Evolutionary conservation across 1,140 invertebrate genomes (phyloP).

Genomic region (Gerris buenoi): DNA sequence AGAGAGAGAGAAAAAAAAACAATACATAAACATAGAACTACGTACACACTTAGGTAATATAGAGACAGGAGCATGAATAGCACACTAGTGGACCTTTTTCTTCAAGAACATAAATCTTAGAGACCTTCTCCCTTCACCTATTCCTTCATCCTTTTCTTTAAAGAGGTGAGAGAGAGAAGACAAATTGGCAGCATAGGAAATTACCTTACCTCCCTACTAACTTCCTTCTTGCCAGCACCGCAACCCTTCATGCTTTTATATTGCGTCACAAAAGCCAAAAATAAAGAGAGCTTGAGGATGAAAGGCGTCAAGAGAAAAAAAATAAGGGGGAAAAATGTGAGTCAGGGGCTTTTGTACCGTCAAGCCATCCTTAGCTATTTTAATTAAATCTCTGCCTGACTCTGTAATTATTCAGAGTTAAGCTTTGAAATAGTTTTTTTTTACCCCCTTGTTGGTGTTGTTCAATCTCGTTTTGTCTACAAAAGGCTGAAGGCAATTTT

Average conservation of each 20-base stretch:
- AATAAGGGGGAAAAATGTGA: background rate
- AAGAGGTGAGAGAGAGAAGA: background rate
- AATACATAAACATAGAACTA: too few species aligned
- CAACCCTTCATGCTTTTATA: too few species aligned
- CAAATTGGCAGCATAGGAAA: background rate
- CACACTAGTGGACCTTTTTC: too few species aligned
- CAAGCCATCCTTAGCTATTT: background rate
- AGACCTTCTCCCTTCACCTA: background rate
- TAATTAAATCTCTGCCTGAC: background rate
- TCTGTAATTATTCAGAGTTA: background rate
- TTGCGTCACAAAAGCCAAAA: background rate
- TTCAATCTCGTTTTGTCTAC: too few species aligned
- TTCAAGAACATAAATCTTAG: background rate
- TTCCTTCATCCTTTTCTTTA: background rate
- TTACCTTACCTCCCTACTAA: background rate
- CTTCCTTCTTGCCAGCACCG: too few species aligned
- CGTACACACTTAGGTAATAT: too few species aligned
- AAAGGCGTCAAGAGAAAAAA: background rate
- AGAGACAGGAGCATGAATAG: too few species aligned
- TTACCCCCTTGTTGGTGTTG: too few species aligned
- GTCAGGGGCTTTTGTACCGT: background rate
- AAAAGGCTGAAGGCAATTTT: too few species aligned
- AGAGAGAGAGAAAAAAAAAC: too few species aligned
- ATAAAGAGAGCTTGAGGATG: background rate
- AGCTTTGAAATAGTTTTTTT: background rate